Percentiles rank a stretch among this genome's conserved stretches.
Conservation (phyloP, 2,797 vertebrate species). For the Mus minutoides region DNA sequence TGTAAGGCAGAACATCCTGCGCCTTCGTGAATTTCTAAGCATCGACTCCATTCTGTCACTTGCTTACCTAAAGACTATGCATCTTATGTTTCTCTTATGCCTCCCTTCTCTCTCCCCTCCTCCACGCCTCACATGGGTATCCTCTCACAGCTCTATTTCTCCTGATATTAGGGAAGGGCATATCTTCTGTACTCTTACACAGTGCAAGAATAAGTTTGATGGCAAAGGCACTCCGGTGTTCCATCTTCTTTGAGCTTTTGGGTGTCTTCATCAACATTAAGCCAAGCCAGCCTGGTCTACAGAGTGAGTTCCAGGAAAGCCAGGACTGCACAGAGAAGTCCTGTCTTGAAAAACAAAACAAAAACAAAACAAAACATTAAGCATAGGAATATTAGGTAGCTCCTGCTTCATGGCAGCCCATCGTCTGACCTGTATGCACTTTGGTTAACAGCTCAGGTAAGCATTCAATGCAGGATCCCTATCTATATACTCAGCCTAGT, state of each 20-base stretch:
- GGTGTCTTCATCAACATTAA: neutral
- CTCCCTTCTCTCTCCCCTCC: neutral
- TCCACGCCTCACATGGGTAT: neutral
- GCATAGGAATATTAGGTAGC: neutral
- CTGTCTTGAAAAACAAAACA: too few relatives aligned
- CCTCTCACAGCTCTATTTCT: neutral
- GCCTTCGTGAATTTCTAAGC: neutral
- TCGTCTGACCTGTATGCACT: neutral
- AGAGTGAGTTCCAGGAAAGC: too few relatives aligned
- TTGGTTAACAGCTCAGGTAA: neutral
- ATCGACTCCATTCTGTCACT: neutral
- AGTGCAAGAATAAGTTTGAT: neutral
- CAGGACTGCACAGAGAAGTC: too few relatives aligned
- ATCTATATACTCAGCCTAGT: too few relatives aligned
- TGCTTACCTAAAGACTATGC: neutral
- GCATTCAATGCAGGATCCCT: neutral
- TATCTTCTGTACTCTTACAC: too few relatives aligned
- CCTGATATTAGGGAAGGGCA: neutral
- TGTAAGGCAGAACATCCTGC: too few relatives aligned
- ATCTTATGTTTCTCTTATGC: neutral
- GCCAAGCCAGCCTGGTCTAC: neutral
- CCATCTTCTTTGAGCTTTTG: neutral
- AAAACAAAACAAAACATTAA: too few relatives aligned
- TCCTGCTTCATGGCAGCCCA: neutral
- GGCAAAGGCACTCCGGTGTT: neutral